Base-by-base conservation (phyloP, 1,140 invertebrate species). In the Tribolium madens region DNA sequence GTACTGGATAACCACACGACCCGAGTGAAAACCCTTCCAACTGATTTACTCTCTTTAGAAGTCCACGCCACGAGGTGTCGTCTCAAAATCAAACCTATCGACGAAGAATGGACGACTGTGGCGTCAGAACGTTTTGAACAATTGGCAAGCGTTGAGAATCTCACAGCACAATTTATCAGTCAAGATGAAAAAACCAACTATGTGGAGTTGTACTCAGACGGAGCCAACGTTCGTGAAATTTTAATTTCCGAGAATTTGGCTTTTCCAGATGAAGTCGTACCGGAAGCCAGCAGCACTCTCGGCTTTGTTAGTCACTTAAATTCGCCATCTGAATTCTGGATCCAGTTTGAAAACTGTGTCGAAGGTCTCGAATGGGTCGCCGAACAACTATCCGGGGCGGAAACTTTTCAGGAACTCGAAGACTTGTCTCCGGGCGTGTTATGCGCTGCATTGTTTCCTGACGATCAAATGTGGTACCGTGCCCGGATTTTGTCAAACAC, bases 391-490 rank as follows among this genome's bases (percentile, higher is more conserved):
- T 79, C 80, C 7, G 85, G 87, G 36, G 89, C 89, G 2, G 87
- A 89, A 52, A 87, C 84, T 76, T 91, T 89, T 81, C 84, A 88
- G 0, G 83, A 87, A 17, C 80, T 91, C 0, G 84, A 81, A 6
- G 86, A 88, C 48, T 83, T 86, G 21, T 83, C 87, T 47, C 89
- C 90, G 75, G 90, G 90, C 1, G 87, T 86, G 6, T 87, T 93
- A 74, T 92, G 92, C 77, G 92, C 91, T 0, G 92, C 91, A 0
- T 88, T 91, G 70, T 93, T 91, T 82, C 88, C 90, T 0, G 92
- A 92, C 76, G 92, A 93, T 81, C 89, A 88, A 10, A 86, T 86
- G 10, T 94, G 92, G 92, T 94, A 93, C 80, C 86, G 93, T 36
- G 92, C 91, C 0, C 88, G 91, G 82, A 87, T 93, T 33, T 84